These are phyloP conservation scores for Hippocampus barbouri DNA, from an alignment of 2,113 vertebrate species.

Conservation along the genomic window DNA sequence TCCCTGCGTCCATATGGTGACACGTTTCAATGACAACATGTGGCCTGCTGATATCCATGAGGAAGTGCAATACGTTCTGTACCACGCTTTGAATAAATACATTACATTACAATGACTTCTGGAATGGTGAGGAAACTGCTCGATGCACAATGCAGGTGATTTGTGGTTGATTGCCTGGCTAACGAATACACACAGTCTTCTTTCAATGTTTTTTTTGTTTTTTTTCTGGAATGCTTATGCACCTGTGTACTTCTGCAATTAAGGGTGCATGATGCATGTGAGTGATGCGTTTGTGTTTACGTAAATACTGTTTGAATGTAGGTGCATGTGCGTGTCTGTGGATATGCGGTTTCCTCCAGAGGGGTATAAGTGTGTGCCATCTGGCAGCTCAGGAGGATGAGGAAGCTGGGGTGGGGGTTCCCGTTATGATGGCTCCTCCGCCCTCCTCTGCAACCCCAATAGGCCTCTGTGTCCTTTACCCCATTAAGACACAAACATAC, in stretches of 20 bases:
- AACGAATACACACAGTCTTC: slow-evolving; percentile 4
- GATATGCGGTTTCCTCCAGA: slow-evolving; percentile 49
- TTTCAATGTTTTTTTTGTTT: slow-evolving; percentile 7
- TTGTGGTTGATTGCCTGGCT: slow-evolving; percentile 16
- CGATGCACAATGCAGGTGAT: slow-evolving; percentile 26
- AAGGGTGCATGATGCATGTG: slow-evolving; percentile 2
- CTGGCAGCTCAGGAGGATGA: slow-evolving; percentile 63
- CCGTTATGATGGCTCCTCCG: slow-evolving; percentile 56
- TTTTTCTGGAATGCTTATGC: slow-evolving; percentile 17
- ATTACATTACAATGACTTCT: slow-evolving; percentile 3
- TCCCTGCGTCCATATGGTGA: slow-evolving; percentile 40
- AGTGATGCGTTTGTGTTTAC: slow-evolving; percentile 36
- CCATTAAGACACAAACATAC: not conserved
- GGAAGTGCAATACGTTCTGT: not conserved
- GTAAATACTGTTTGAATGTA: slow-evolving; percentile 30
- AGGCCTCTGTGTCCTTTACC: slow-evolving; percentile 30
- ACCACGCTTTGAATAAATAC: slow-evolving; percentile 11
- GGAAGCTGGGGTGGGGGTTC: slow-evolving; percentile 52
- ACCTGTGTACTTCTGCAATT: slow-evolving; percentile 6
- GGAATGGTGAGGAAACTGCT: slow-evolving; percentile 4
- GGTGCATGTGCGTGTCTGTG: slow-evolving; percentile 50
- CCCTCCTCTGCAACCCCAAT: slow-evolving; percentile 48
- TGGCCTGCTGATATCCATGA: slow-evolving; percentile 16
- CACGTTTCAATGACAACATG: slow-evolving; percentile 43
- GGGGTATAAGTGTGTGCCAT: slow-evolving; percentile 68